Evolutionary conservation across 1,140 invertebrate genomes (phyloP).

Genomic region (Trichoplusia ni): DNA sequence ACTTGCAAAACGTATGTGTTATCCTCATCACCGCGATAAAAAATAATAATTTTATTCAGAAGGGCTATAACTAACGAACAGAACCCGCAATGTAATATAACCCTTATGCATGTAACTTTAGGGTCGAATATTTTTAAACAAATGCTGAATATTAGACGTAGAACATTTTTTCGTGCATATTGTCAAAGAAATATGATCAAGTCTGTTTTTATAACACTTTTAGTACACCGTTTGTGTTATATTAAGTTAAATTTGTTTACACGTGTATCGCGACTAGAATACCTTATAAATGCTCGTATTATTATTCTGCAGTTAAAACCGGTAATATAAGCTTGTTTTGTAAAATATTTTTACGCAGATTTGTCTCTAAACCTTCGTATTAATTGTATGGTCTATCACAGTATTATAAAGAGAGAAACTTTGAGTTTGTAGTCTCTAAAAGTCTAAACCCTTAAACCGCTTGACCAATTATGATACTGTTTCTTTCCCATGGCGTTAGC

Average conservation of each 20-base stretch:
- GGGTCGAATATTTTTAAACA: background rate
- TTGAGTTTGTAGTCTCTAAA: too few relatives aligned
- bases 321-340: too few relatives aligned
- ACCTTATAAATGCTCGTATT: background rate
- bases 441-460: too few relatives aligned
- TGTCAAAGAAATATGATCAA: constrained; percentile 12
- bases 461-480: too few relatives aligned
- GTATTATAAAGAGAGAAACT: too few relatives aligned
- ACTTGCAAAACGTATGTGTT: constrained; percentile 17
- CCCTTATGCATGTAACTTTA: background rate
- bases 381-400: too few relatives aligned
- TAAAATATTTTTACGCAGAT: too few relatives aligned
- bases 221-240: background rate
- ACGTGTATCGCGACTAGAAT: background rate
- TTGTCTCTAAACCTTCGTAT: too few relatives aligned
- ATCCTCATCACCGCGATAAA: constrained; percentile 20
- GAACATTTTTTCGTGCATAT: background rate
- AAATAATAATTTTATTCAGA: constrained; percentile 23
- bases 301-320: background rate
- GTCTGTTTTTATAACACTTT: background rate
- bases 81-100: background rate
- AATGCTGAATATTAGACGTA: background rate
- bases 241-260: background rate
- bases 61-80: background rate
- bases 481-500: too few relatives aligned